These are phyloP conservation scores for Orthonevra nobilis DNA, from an alignment of 2,888 invertebrate genomes.

Conservation along the genomic window DNA sequence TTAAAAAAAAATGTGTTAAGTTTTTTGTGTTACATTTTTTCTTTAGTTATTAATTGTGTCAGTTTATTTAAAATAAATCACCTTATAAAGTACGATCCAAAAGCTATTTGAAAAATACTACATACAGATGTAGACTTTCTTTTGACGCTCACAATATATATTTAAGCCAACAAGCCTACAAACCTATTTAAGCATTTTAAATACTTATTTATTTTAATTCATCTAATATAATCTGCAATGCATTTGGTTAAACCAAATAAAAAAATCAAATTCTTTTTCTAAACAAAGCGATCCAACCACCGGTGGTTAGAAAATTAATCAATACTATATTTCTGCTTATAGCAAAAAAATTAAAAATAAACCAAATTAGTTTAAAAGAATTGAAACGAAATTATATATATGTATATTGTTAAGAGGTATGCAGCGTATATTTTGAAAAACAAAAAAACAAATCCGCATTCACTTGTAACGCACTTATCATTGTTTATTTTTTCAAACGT, in stretches of 20 bases:
- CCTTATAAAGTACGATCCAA: too few species aligned
- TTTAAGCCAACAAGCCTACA: too few species aligned
- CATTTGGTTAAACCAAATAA: slow-evolving; percentile 4
- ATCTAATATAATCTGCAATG: background rate
- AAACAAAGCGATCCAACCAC: slow-evolving; percentile 36
- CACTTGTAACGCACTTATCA: slow-evolving; percentile 46
- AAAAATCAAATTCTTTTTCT: too few species aligned
- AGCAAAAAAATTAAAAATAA: background rate
- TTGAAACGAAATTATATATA: slow-evolving; percentile 33
- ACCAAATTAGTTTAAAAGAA: background rate
- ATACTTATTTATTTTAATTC: background rate
- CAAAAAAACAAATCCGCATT: slow-evolving; percentile 44
- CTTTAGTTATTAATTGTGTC: too few species aligned
- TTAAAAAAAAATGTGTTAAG: too few species aligned
- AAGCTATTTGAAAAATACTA: too few species aligned
- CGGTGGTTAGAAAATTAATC: slow-evolving; percentile 11
- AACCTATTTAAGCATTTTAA: too few species aligned
- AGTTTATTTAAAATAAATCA: too few species aligned
- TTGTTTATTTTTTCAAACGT: too few species aligned
- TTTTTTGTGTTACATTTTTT: too few species aligned
- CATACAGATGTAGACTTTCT: too few species aligned
- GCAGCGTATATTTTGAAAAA: slow-evolving; percentile 57
- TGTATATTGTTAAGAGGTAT: background rate
- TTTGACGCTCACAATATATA: too few species aligned
- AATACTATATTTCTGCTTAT: slow-evolving; percentile 20